Evolutionary conservation across 2,113 vertebrate genomes (phyloP), one percentile per base, ranked within the genome.

Genomic region (Anguilla japonica): DNA sequence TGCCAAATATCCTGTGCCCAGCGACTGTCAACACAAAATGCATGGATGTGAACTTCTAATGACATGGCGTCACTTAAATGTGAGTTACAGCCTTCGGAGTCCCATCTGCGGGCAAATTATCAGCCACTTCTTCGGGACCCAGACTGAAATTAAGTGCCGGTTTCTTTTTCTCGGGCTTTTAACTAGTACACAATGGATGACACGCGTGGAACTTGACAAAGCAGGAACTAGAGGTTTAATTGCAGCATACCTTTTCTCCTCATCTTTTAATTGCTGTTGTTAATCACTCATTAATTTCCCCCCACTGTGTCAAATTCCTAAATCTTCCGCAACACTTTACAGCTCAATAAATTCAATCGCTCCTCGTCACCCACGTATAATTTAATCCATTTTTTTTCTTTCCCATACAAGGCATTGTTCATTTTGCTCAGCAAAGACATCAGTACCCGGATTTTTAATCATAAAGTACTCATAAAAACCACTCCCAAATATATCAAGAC

Each of bases 151-250:
- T 98, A 98, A 99, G 97, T 98, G 95, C 95, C 95, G 95, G 96
- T 97, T 96, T 97, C 97, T 97, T 97, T 97, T 97, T 97, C 96
- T 96, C 96, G 95, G 96, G 96, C 96, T 97, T 98, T 98, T 98
- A 98, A 99, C 98, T 98, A 98, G 98, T 97, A 97, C 97, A 98
- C 98, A 99, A 99, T 99, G 96, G 98, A 99, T 98, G 98, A 98
- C 97, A 98, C 98, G 95, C 71, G 96, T 96, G 46, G 86, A 29
- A 98, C 97, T 97, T 98, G 98, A 99, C 98, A 98, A 83, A 98
- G 98, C 98, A 97, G 97, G 97, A 97, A 97, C 97, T 98, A 97
- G 98, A 98, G 98, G 99, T 99, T 99, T 99, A 99, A 99, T 99
- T 75, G 71, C 71, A 60, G 63, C 97, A 98, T 96, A 97, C 97